Evolutionary conservation across 2,888 invertebrate species (phyloP).

Genomic region (Lomographa bimaculata): DNA sequence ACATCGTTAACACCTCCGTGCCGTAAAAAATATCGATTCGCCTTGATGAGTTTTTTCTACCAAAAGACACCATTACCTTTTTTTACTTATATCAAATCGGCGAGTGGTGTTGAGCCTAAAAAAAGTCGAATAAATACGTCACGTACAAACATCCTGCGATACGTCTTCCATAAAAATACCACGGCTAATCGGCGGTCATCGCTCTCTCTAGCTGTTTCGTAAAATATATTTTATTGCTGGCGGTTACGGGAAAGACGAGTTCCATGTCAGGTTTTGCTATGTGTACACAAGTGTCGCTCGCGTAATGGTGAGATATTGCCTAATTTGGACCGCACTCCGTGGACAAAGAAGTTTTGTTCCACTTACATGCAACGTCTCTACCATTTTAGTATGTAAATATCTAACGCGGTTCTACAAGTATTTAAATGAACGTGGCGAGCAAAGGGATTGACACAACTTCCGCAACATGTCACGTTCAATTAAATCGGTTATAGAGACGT

Average conservation of each 20-base stretch:
- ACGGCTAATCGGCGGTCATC: constrained; percentile 74
- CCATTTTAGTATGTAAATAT: no score
- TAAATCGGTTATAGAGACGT: no score
- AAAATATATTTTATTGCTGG: constrained; percentile 47
- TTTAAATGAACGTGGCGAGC: no score
- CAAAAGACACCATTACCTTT: constrained; percentile 32
- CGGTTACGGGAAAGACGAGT: constrained; percentile 63
- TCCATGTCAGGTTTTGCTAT: constrained; percentile 49
- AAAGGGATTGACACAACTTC: no score
- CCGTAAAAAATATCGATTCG: constrained; percentile 27
- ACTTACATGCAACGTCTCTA: no score
- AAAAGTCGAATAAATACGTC: constrained; percentile 58
- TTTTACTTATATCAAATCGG: constrained; percentile 37
- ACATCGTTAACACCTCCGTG: constrained; percentile 24
- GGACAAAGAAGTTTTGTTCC: constrained; percentile 28
- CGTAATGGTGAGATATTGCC: constrained; percentile 52
- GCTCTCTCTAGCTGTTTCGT: constrained; percentile 63
- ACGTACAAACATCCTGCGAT: constrained; percentile 70
- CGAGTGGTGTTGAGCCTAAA: constrained; percentile 15
- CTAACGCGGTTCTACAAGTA: no score
- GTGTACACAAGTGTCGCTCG: constrained; percentile 64
- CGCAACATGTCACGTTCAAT: no score
- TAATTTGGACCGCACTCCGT: constrained; percentile 53
- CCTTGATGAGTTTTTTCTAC: constrained; percentile 31
- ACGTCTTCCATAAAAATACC: constrained; percentile 53